phyloP scores from a whole-genome alignment of 2,888 invertebrate species.

The Tortricodes alternella region DNA sequence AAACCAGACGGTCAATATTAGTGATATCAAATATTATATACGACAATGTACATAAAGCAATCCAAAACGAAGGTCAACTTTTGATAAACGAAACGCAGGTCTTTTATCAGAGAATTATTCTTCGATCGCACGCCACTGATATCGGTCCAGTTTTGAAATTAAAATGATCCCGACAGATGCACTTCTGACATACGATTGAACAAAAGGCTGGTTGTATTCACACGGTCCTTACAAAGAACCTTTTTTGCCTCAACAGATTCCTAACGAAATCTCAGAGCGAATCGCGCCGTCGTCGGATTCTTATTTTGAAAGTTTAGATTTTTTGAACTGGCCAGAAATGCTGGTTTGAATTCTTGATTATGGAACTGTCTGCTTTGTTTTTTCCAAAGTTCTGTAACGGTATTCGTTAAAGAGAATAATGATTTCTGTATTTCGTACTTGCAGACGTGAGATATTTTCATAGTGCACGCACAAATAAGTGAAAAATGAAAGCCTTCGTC shows the following conservation, averaged over 20 bases:
- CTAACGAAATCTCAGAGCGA: slow-evolving; percentile 68
- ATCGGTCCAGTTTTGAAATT: slow-evolving; percentile 52
- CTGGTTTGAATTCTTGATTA: slow-evolving; percentile 23
- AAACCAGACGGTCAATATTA: slow-evolving; percentile 23
- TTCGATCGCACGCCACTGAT: slow-evolving; percentile 35
- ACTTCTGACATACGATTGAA: slow-evolving; percentile 60
- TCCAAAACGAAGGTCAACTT: slow-evolving; percentile 8
- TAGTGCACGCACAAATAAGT: neutral
- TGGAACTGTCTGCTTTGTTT: slow-evolving; percentile 15
- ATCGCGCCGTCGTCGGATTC: slow-evolving; percentile 68
- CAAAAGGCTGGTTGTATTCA: slow-evolving; percentile 67
- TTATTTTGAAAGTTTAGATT: slow-evolving; percentile 39
- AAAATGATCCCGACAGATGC: slow-evolving; percentile 68
- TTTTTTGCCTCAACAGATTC: slow-evolving; percentile 63
- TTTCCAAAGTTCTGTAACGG: slow-evolving; percentile 6
- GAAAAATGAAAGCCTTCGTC: neutral
- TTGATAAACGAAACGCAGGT: slow-evolving; percentile 23
- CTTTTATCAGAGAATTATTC: slow-evolving; percentile 15
- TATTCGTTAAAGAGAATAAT: too few relatives aligned
- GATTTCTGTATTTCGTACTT: too few relatives aligned
- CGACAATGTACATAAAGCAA: slow-evolving; percentile 13
- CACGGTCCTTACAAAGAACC: slow-evolving; percentile 69
- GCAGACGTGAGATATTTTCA: too few relatives aligned
- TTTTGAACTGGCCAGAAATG: slow-evolving; percentile 34
- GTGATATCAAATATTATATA: slow-evolving; percentile 26